Percentiles rank a stretch among this genome's conserved stretches.
These are phyloP conservation scores for Anomalospiza imberbis DNA, from an alignment of 2,797 vertebrate species.

Conservation along the genomic window DNA sequence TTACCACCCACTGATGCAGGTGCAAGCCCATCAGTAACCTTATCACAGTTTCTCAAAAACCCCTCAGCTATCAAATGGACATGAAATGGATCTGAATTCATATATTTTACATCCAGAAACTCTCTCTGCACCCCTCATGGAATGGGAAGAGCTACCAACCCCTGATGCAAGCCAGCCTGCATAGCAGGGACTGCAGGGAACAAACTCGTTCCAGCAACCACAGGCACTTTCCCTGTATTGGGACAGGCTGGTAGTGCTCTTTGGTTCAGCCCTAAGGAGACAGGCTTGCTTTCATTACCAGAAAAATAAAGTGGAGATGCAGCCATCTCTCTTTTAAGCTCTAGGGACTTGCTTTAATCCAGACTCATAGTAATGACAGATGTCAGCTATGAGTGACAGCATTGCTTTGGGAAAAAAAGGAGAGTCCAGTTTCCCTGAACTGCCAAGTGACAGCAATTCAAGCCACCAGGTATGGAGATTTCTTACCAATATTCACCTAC, in stretches of 20 bases:
- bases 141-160: neutral
- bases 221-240: too few species aligned
- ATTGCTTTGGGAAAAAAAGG: neutral
- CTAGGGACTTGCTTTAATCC: neutral
- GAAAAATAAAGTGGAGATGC: neutral
- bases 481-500: neutral
- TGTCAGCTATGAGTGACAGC: neutral
- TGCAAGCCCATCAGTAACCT: neutral
- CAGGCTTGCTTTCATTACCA: neutral
- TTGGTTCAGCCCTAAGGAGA: neutral
- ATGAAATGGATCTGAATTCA: neutral
- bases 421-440: neutral
- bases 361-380: neutral
- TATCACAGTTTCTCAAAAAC: neutral
- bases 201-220: neutral
- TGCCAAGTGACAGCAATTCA: neutral
- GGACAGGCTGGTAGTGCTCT: neutral
- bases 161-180: neutral
- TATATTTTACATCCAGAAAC: fast-evolving
- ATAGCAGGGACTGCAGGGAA: neutral
- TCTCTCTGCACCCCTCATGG: neutral
- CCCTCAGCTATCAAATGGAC: neutral
- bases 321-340: neutral
- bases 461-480: neutral
- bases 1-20: neutral